A percentile compares a stretch with the other conserved stretches of the same genome.
These are phyloP conservation scores for Junco hyemalis DNA, from an alignment of 2,113 vertebrate genomes.

Conservation along the genomic window DNA sequence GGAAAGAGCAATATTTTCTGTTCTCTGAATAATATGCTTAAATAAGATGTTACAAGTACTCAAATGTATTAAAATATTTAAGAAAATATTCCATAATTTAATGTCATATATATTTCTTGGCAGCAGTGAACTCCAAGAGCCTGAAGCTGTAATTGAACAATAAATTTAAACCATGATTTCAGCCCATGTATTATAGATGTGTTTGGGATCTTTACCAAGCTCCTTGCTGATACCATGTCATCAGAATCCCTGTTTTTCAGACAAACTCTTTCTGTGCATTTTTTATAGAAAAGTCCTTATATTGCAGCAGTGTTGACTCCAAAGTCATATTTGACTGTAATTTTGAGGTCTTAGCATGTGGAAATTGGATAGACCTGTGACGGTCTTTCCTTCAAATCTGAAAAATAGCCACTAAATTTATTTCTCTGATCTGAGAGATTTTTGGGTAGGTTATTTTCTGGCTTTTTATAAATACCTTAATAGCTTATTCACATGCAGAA, in stretches of 20 bases:
- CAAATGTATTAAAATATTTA: constrained; percentile 60
- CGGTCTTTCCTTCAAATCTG: background rate
- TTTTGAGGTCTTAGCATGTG: constrained; percentile 3
- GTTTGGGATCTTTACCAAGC: constrained; percentile 33
- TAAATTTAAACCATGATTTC: constrained; percentile 56
- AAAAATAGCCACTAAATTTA: background rate
- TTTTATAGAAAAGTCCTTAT: background rate
- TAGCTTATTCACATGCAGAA: background rate
- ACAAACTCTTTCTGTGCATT: background rate
- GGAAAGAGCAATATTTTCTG: constrained; percentile 63
- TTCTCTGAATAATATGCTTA: constrained; percentile 61
- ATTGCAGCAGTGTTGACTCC: background rate
- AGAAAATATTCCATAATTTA: constrained; percentile 63
- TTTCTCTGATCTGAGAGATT: constrained; percentile 22
- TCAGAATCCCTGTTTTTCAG: constrained; percentile 18
- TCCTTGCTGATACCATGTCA: constrained; percentile 2
- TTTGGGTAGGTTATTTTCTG: background rate
- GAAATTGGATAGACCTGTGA: background rate
- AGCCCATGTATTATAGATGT: constrained; percentile 53
- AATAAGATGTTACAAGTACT: constrained; percentile 59
- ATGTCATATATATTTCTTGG: constrained; percentile 65
- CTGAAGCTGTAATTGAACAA: constrained; percentile 57
- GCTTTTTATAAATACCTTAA: background rate
- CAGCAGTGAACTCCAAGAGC: constrained; percentile 39
- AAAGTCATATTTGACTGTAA: background rate